These are phyloP conservation scores for Anomalospiza imberbis DNA, from an alignment of 2,797 vertebrate genomes.

Conservation along the genomic window DNA sequence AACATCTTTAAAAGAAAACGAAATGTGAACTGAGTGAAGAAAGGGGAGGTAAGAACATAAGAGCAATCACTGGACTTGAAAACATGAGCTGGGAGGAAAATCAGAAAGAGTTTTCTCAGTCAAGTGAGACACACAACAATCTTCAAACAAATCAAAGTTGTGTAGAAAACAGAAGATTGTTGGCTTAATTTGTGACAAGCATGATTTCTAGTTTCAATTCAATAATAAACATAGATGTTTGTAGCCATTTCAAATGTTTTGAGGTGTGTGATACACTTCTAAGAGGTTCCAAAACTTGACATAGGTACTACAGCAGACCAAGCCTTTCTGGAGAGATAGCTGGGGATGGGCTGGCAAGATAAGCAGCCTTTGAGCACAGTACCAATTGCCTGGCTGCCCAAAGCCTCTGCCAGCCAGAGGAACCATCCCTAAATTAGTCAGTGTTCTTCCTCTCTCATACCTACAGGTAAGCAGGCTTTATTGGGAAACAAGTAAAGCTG, in stretches of 20 bases:
- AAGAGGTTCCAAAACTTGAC: background rate
- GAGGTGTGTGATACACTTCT: background rate
- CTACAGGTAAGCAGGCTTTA: background rate
- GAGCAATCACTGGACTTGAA: background rate
- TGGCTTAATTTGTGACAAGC: background rate
- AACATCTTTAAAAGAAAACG: background rate
- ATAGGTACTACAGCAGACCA: background rate
- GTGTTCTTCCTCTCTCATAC: background rate
- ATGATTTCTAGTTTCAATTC: background rate
- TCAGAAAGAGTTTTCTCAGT: background rate
- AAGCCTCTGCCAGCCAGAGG: background rate
- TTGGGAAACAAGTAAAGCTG: background rate
- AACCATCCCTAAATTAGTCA: background rate
- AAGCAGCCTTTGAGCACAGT: background rate
- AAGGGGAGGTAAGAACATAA: background rate
- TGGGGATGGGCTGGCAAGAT: background rate
- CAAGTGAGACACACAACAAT: accelerated
- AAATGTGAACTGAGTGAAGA: background rate
- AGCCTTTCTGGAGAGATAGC: background rate
- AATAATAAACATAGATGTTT: background rate
- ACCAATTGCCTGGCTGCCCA: background rate
- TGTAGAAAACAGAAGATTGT: background rate
- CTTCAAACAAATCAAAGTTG: background rate
- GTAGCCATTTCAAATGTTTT: background rate
- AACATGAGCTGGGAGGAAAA: background rate